These are phyloP conservation scores for Dendrocincla fuliginosa DNA, from an alignment of 2,797 vertebrate genomes.

Conservation along the genomic window DNA sequence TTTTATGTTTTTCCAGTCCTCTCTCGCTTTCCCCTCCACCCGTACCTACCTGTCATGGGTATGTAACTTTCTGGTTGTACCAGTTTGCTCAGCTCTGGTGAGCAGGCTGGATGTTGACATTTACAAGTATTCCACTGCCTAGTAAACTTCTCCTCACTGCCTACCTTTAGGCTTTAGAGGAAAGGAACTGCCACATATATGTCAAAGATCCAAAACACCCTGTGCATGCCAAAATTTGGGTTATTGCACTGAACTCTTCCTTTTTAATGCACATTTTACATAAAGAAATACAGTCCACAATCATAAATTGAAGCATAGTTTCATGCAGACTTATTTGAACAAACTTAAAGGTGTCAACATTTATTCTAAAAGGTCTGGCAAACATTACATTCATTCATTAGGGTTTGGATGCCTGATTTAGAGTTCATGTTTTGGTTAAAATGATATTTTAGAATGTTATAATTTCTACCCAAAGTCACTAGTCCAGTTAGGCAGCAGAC, in stretches of 20 bases:
- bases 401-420: not conserved
- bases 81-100: not conserved
- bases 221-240: not conserved
- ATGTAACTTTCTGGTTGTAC: conserved; percentile 42
- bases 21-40: not conserved
- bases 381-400: not conserved
- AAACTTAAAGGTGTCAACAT: not conserved
- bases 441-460: not conserved
- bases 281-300: not conserved
- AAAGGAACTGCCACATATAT: not conserved
- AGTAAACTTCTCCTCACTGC: not conserved
- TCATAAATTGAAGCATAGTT: not conserved
- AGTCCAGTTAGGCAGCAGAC: not conserved
- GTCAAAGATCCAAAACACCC: not conserved
- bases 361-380: not conserved
- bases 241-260: not conserved
- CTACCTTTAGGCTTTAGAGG: not conserved
- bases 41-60: not conserved
- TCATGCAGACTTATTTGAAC: not conserved
- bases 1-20: not conserved
- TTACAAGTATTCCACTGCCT: not conserved
- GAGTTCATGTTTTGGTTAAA: not conserved
- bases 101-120: not conserved
- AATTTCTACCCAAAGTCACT: not conserved
- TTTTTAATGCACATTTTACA: not conserved